Percentiles rank a stretch among this genome's conserved stretches.
These are phyloP conservation scores for Cantharis rustica DNA, from an alignment of 2,888 invertebrate species.

Conservation along the genomic window DNA sequence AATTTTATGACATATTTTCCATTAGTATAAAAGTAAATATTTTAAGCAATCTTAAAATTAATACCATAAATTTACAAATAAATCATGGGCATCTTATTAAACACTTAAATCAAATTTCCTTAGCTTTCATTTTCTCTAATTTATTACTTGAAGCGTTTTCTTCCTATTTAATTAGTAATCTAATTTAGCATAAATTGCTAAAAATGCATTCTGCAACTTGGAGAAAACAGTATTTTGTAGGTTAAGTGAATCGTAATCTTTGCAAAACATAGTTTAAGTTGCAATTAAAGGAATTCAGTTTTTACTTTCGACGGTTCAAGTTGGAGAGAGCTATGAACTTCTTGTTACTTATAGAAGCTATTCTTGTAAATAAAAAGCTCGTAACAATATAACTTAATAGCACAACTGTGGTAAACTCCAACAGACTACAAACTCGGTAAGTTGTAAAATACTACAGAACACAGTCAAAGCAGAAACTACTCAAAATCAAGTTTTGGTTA, in stretches of 20 bases:
- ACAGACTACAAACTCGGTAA: conserved; percentile 28
- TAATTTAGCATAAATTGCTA: not conserved
- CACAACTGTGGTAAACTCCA: conserved; percentile 31
- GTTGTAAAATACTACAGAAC: conserved; percentile 30
- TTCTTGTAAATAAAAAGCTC: conserved; percentile 29
- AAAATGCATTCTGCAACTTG: not conserved
- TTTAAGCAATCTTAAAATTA: not conserved
- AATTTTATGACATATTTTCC: not conserved
- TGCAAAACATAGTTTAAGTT: not conserved
- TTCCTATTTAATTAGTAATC: not conserved
- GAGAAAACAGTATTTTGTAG: not conserved
- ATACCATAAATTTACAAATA: not conserved
- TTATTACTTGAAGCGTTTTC: not conserved
- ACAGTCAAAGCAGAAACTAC: conserved; percentile 32
- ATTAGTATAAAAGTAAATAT: not conserved
- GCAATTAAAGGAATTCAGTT: not conserved
- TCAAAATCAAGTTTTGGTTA: conserved; percentile 32
- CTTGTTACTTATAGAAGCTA: not conserved
- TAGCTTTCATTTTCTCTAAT: not conserved
- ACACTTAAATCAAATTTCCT: not conserved
- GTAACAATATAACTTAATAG: conserved; percentile 33
- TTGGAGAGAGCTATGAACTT: not conserved
- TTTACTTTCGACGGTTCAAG: not conserved
- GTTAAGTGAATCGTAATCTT: not conserved
- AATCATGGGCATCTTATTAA: not conserved